Base-by-base conservation (phyloP, 23 tunicate species). In the Halocynthia roretzi region DNA sequence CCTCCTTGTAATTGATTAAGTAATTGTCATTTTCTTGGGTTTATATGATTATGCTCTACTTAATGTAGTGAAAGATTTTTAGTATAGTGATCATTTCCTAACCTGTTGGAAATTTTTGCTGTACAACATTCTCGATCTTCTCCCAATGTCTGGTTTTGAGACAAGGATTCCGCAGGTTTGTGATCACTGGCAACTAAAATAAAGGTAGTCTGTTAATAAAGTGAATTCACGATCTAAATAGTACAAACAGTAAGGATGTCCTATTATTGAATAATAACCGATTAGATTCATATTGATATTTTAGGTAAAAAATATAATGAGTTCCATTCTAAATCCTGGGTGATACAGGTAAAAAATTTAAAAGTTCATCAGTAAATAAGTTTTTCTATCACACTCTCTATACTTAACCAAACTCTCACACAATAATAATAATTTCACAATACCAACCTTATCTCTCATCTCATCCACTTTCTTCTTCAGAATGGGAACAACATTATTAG, bases 101-200 rank as follows among this genome's bases (percentile, higher is more conserved):
- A 52, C 80, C 81, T 61, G 93, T 71, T 14, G 99, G 99, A 5
- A 96, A 52, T 57, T 80, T 89, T 31, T 96, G 96, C 54, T 86
- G 87, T 54, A 96, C 72, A 17, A 89, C 71, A 15, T 52, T 83
- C 80, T 96, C 99, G 31, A 96, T 89, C 71, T 60, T 70, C 54
- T 72, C 85, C 96, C 96, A 96, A 82, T 96, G 99, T n/a, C 99
- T 83, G 52, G 72, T n/a, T 85, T 96, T 96, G 57, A 96, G 81
- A 70, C 82, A 82, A 7, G 95, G 96, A 75, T 96, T 96, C 54
- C 99, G 93, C 8, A 96, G 76, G 67, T 96, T 96, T 8, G 96
- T 79, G 58, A 96, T 83, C 15, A 96, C 96, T 64, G 99, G 91
- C 96, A 96, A 82, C 89, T 92, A 66, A 8, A 91, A 70, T 50